Percentiles rank a stretch among this genome's conserved stretches.
Evolutionary conservation across 2,113 vertebrate genomes (phyloP).

Genomic region (Pandion haliaetus): DNA sequence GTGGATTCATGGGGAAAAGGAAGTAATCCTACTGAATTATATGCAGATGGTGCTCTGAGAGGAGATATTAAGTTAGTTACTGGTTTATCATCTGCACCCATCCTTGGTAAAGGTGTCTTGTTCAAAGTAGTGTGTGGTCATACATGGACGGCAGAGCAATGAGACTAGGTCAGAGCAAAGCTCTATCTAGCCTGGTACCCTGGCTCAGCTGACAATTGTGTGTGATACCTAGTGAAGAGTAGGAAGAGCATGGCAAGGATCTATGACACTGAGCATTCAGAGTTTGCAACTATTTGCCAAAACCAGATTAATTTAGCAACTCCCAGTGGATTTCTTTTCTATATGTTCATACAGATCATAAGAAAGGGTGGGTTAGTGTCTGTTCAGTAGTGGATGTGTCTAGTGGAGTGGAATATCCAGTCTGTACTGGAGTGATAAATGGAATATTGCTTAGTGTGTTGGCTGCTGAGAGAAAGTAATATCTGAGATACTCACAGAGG

Average conservation of each 20-base stretch:
- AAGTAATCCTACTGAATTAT: background rate
- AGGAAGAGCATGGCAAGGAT: background rate
- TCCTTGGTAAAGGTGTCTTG: background rate
- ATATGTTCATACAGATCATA: background rate
- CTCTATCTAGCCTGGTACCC: background rate
- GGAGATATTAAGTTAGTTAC: background rate
- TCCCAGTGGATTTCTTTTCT: background rate
- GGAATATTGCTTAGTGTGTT: background rate
- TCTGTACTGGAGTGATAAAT: background rate
- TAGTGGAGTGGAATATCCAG: background rate
- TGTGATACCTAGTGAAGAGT: background rate
- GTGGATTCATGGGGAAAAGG: background rate
- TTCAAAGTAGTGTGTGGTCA: background rate
- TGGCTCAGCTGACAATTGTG: background rate
- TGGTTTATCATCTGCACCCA: background rate
- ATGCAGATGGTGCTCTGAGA: background rate
- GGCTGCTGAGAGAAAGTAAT: background rate
- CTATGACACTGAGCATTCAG: background rate
- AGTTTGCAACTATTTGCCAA: background rate
- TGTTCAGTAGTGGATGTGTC: background rate
- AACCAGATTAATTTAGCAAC: background rate
- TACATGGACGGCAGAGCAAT: background rate
- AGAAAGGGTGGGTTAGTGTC: background rate
- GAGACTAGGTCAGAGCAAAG: background rate
- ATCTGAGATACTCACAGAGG: background rate